A percentile compares a stretch with the other conserved stretches of the same genome.
Evolutionary conservation across 2,888 invertebrate genomes (phyloP).

Genomic region (Phalera bucephala): DNA sequence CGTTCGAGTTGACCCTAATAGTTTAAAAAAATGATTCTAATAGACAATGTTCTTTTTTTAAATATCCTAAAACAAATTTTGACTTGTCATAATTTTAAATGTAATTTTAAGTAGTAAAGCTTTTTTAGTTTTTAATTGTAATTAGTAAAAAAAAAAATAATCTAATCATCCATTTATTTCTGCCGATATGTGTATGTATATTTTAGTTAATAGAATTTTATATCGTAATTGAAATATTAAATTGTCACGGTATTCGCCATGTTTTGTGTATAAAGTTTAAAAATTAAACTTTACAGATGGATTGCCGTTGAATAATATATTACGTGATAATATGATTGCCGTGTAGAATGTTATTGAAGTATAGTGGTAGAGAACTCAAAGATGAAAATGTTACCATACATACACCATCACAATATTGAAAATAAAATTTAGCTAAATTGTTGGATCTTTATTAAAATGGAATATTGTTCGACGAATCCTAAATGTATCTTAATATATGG

Average conservation of each 20-base stretch:
- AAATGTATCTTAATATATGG: conserved; percentile 18
- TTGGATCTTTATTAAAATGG: conserved; percentile 55
- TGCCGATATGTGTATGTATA: conserved; percentile 28
- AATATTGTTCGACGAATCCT: conserved; percentile 23
- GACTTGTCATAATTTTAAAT: conserved; percentile 49
- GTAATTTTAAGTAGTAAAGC: conserved; percentile 59
- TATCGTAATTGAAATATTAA: no score
- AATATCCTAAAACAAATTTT: conserved; percentile 31
- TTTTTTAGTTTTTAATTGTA: conserved; percentile 41
- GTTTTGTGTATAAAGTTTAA: conserved; percentile 25
- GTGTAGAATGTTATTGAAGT: conserved; percentile 10
- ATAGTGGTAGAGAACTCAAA: conserved; percentile 36
- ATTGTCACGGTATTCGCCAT: no score
- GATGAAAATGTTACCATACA: conserved; percentile 61
- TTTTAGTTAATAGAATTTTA: no score
- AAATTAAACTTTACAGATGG: conserved; percentile 24
- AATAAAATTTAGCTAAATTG: conserved; percentile 63
- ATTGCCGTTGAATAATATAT: conserved; percentile 18
- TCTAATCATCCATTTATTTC: conserved; percentile 28
- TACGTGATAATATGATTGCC: conserved; percentile 30
- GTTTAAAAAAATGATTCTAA: conserved; percentile 30
- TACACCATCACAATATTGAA: conserved; percentile 63
- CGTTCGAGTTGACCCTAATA: conserved; percentile 36
- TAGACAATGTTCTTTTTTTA: conserved; percentile 28
- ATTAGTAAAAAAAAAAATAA: conserved; percentile 37